These are phyloP conservation scores for Machaerirhynchus nigripectus DNA, from an alignment of 2,113 vertebrate species.

Conservation along the genomic window DNA sequence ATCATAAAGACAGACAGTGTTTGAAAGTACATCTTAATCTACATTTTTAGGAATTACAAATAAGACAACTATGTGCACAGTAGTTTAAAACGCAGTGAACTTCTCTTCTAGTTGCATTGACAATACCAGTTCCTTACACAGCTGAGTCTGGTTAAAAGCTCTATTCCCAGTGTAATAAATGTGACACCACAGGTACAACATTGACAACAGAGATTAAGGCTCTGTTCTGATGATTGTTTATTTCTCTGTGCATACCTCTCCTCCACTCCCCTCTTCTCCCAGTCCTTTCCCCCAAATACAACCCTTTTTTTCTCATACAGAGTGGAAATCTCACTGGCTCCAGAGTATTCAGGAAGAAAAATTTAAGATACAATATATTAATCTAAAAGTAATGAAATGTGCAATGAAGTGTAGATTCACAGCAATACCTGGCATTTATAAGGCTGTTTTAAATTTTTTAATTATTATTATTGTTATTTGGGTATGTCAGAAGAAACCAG, in stretches of 20 bases:
- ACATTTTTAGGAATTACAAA: constrained; percentile 33
- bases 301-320: neutral
- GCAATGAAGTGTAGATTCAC: neutral
- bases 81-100: constrained; percentile 25
- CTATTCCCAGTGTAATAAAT: constrained; percentile 12
- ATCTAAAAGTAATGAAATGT: neutral
- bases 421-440: constrained; percentile 2
- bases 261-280: neutral
- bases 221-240: constrained; percentile 13
- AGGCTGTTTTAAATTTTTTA: neutral
- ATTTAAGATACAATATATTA: neutral
- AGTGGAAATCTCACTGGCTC: neutral
- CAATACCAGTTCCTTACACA: constrained; percentile 4
- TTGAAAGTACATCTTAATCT: constrained; percentile 3
- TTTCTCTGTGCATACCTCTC: neutral
- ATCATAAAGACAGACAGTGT: constrained; percentile 1
- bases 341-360: constrained; percentile 7
- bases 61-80: constrained; percentile 27
- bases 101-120: neutral
- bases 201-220: constrained; percentile 44
- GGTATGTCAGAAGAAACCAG: neutral
- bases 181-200: constrained; percentile 28
- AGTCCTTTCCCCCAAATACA: neutral
- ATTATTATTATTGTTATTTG: neutral
- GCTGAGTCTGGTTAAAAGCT: constrained; percentile 21